phyloP scores from a whole-genome alignment of 1,140 invertebrate species.

The Rhynchophorus ferrugineus region DNA sequence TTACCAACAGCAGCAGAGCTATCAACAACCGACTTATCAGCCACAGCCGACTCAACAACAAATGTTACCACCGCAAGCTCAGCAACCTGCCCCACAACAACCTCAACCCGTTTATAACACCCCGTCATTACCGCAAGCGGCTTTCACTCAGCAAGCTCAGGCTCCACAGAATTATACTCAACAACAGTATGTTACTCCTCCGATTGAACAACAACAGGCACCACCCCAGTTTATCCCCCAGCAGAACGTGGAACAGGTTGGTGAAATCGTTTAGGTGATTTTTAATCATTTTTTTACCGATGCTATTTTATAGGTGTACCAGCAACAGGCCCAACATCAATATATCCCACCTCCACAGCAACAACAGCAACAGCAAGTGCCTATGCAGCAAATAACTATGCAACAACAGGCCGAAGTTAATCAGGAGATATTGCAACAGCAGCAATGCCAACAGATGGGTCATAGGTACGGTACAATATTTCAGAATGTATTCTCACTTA shows the following conservation, averaged over 20 bases:
- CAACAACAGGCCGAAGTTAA: conserved; percentile 38
- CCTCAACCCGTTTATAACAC: conserved; percentile 12
- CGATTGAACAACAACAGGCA: conserved; percentile 38
- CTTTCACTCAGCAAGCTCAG: neutral
- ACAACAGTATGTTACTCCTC: conserved; percentile 21
- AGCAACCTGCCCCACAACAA: conserved; percentile 17
- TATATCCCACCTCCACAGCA: conserved; percentile 23
- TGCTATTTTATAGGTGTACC: neutral
- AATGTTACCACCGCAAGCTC: conserved; percentile 14
- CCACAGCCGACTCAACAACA: conserved; percentile 24
- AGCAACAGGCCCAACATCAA: conserved; percentile 26
- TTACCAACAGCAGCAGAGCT: conserved; percentile 12
- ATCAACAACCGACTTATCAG: conserved; percentile 23
- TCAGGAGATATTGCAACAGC: conserved; percentile 32
- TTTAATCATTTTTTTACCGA: neutral
- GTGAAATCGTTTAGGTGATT: neutral
- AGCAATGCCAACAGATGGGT: conserved; percentile 16
- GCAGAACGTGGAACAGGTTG: conserved; percentile 27
- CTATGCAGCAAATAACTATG: conserved; percentile 8
- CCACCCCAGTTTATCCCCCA: conserved; percentile 41
- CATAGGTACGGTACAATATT: conserved; percentile 16
- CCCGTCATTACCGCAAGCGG: conserved; percentile 2
- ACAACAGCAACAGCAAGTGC: conserved; percentile 24
- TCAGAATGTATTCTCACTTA: neutral
- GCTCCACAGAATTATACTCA: neutral